These are phyloP conservation scores for Acrocephalus arundinaceus DNA, from an alignment of 2,113 vertebrate species.

Conservation along the genomic window DNA sequence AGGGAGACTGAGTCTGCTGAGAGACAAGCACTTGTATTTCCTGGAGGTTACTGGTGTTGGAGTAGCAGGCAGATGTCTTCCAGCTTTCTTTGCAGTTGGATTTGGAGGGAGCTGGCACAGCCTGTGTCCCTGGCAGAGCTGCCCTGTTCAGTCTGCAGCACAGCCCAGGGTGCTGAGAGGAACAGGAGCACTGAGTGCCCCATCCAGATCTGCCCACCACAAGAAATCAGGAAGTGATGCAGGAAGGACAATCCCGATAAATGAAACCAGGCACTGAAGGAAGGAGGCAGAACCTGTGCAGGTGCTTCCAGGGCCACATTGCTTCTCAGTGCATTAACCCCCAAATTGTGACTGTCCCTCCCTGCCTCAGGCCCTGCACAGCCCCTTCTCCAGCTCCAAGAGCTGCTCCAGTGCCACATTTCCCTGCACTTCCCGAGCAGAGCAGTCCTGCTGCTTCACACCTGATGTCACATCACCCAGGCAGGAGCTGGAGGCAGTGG, in stretches of 20 bases:
- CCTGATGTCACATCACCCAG: not conserved
- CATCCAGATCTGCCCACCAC: not conserved
- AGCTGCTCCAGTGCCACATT: not conserved
- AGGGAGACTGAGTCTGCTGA: not conserved
- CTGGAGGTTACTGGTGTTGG: not conserved
- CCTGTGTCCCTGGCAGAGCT: not conserved
- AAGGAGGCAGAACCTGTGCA: not conserved
- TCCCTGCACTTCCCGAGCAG: rapidly evolving
- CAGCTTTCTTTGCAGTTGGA: not conserved
- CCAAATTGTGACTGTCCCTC: rapidly evolving
- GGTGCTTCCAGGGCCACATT: rapidly evolving
- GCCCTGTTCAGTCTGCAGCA: not conserved
- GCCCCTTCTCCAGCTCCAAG: not conserved
- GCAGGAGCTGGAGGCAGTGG: not conserved
- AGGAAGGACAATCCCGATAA: not conserved
- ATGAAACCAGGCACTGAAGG: not conserved
- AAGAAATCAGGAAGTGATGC: too few species aligned
- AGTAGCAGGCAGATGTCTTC: not conserved
- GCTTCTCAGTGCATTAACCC: not conserved
- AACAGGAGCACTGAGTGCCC: not conserved
- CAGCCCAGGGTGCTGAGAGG: not conserved
- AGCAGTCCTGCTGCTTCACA: not conserved
- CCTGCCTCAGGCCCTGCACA: not conserved
- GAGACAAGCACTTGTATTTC: not conserved
- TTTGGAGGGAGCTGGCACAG: not conserved